Percentiles rank a stretch among this genome's conserved stretches.
Conservation (phyloP, 2,888 invertebrate species). For the Eueremaeus valkanovi region DNA sequence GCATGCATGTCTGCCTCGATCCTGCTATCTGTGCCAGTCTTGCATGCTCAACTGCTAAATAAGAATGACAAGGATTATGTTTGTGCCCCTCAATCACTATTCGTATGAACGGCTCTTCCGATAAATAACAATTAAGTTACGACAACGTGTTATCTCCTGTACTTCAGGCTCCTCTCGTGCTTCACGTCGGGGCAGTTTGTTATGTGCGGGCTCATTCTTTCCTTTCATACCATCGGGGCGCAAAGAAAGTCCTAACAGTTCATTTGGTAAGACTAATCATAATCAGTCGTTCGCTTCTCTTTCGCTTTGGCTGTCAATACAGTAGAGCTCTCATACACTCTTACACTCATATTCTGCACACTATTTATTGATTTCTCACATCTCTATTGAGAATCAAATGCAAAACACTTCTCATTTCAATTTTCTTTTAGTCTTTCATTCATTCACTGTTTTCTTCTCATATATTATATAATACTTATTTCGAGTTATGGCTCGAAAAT, state of each 20-base stretch:
- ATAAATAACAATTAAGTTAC: neutral
- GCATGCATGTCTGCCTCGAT: neutral
- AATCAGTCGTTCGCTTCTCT: too few relatives aligned
- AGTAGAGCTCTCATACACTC: neutral
- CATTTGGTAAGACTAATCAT: conserved; percentile 20
- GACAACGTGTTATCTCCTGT: neutral
- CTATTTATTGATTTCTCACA: too few relatives aligned
- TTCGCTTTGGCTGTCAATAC: too few relatives aligned
- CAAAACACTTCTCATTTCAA: too few relatives aligned
- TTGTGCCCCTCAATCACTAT: conserved; percentile 17
- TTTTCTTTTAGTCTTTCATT: too few relatives aligned
- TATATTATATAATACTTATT: too few relatives aligned
- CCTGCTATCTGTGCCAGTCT: neutral
- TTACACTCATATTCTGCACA: too few relatives aligned
- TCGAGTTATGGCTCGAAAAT: too few relatives aligned
- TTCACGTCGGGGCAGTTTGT: conserved; percentile 45
- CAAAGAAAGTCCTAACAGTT: conserved; percentile 42
- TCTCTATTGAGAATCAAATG: too few relatives aligned
- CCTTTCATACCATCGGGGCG: conserved; percentile 46
- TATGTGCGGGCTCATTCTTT: conserved; percentile 47
- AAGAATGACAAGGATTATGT: conserved; percentile 5
- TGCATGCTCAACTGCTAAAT: neutral
- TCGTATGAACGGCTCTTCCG: neutral
- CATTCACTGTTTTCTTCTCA: too few relatives aligned
- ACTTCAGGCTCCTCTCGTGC: conserved; percentile 28